Evolutionary conservation across 1,140 invertebrate genomes (phyloP).

Genomic region (Aleiodes sp.): DNA sequence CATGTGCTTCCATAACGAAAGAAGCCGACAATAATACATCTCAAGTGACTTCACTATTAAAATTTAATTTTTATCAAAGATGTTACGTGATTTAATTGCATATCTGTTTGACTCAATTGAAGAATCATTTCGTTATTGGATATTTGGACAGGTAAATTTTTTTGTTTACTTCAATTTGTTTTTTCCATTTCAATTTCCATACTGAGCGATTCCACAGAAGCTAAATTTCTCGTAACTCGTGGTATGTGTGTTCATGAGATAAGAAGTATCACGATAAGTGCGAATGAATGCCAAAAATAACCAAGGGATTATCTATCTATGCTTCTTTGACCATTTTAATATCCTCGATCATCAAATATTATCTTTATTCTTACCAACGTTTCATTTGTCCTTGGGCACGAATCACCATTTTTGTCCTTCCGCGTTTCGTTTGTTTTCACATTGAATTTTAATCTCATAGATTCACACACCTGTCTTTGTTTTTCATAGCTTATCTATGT

Average conservation of each 20-base stretch:
- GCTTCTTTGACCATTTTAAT: background rate
- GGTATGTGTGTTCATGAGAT: no score
- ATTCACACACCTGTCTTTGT: no score
- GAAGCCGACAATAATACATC: conserved; percentile 3
- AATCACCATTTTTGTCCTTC: no score
- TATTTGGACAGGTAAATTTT: conserved; percentile 43
- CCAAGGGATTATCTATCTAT: background rate
- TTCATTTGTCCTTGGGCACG: no score
- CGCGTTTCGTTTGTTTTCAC: no score
- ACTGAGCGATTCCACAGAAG: no score
- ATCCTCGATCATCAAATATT: background rate
- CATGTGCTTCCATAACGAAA: background rate
- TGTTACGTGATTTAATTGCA: conserved; percentile 46
- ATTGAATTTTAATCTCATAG: no score
- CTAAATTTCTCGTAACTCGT: no score
- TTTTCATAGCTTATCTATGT: no score
- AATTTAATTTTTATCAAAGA: conserved; percentile 22
- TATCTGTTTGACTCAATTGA: conserved; percentile 37
- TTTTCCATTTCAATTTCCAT: no score
- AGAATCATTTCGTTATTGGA: conserved; percentile 34
- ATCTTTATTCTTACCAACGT: background rate
- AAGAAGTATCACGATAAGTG: background rate
- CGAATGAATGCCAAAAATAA: background rate
- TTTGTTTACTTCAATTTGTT: background rate
- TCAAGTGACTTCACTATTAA: background rate